These are phyloP conservation scores for Naja naja DNA, from an alignment of 2,113 vertebrate species.

Conservation along the genomic window DNA sequence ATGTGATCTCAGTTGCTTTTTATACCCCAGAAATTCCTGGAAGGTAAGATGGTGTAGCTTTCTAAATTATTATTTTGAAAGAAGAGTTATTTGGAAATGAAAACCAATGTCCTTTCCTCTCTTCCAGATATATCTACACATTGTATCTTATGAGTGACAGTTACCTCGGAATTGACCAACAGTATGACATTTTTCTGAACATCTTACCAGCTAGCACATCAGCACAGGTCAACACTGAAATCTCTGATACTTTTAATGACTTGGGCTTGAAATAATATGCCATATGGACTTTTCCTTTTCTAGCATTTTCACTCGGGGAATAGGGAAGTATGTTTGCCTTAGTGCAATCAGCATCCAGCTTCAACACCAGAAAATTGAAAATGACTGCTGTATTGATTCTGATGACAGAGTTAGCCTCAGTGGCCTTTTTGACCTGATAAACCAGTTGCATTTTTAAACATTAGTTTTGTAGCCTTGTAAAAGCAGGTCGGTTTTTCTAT, in stretches of 20 bases:
- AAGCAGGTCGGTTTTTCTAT: slow-evolving; percentile 28
- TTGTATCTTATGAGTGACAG: slow-evolving; percentile 97
- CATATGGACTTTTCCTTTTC: slow-evolving; percentile 30
- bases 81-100: neutral
- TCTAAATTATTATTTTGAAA: neutral
- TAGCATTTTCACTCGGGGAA: slow-evolving; percentile 48
- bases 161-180: slow-evolving; percentile 97
- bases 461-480: slow-evolving; percentile 44
- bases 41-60: slow-evolving; percentile 74
- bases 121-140: slow-evolving; percentile 89
- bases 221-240: slow-evolving; percentile 73
- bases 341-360: slow-evolving; percentile 69
- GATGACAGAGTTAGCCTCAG: slow-evolving; percentile 58
- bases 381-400: slow-evolving; percentile 58
- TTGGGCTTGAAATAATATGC: slow-evolving; percentile 60
- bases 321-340: slow-evolving; percentile 61
- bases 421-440: slow-evolving; percentile 63
- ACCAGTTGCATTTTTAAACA: slow-evolving; percentile 56
- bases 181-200: slow-evolving; percentile 91
- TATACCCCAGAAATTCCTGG: slow-evolving; percentile 88
- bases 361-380: slow-evolving; percentile 57
- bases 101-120: slow-evolving; percentile 32
- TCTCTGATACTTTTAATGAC: slow-evolving; percentile 57
- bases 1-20: slow-evolving; percentile 82
- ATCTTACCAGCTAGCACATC: slow-evolving; percentile 71